phyloP scores from a whole-genome alignment of 35 echinoderm and acorn worm species.

The Acanthaster planci region DNA sequence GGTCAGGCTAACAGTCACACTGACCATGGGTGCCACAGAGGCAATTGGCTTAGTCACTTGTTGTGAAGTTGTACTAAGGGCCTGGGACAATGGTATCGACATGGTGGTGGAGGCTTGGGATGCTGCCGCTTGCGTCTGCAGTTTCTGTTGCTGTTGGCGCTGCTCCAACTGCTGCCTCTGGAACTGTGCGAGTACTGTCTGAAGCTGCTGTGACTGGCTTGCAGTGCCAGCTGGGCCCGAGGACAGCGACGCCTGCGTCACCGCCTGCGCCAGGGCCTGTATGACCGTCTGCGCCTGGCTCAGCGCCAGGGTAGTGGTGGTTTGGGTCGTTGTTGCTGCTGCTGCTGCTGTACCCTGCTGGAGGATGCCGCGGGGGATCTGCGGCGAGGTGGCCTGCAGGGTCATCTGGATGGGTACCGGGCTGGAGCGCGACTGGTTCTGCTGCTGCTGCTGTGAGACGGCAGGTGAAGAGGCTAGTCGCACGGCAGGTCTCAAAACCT shows the following conservation, averaged over 20 bases:
- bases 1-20: neutral
- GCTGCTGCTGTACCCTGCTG: slow-evolving; percentile 20
- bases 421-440: slow-evolving; percentile 12
- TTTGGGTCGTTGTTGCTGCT: slow-evolving; percentile 12
- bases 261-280: slow-evolving; percentile 32
- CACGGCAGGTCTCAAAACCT: slow-evolving; percentile 55
- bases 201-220: slow-evolving; percentile 38
- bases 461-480: slow-evolving; percentile 46
- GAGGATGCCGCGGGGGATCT: slow-evolving; percentile 50
- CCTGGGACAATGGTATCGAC: slow-evolving; percentile 19
- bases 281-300: slow-evolving; percentile 61
- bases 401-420: slow-evolving; percentile 36
- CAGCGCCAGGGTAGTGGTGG: slow-evolving; percentile 37
- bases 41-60: slow-evolving; percentile 5
- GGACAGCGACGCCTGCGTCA: slow-evolving; percentile 33
- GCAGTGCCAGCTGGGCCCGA: slow-evolving; percentile 25
- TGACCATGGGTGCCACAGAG: slow-evolving; percentile 10
- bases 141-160: slow-evolving; percentile 59
- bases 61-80: neutral
- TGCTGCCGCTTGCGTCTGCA: slow-evolving; percentile 37
- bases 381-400: slow-evolving; percentile 43
- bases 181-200: slow-evolving; percentile 38
- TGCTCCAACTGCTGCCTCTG: slow-evolving; percentile 49
- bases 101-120: slow-evolving; percentile 13
- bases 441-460: slow-evolving; percentile 38